Evolutionary conservation across 2,888 invertebrate genomes (phyloP).

Genomic region (Seira sanloemensis): DNA sequence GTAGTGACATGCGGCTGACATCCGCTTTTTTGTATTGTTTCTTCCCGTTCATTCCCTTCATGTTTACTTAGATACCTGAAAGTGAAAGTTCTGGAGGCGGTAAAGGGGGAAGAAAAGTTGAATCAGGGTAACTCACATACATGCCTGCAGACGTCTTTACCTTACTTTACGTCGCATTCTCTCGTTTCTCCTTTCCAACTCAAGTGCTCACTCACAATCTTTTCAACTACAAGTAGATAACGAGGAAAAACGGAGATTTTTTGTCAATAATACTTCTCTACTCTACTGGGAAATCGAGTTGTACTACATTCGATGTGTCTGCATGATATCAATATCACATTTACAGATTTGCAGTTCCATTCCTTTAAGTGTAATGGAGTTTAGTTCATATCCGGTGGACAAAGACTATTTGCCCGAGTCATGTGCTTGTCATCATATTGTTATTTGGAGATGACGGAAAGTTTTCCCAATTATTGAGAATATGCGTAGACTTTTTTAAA

Average conservation of each 20-base stretch:
- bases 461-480: background rate
- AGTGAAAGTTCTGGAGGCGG: conserved; percentile 49
- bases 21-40: conserved; percentile 48
- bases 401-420: no score
- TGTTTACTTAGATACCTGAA: conserved; percentile 55
- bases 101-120: conserved; percentile 19
- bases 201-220: conserved; percentile 18
- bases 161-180: conserved; percentile 7
- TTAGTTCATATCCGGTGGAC: background rate
- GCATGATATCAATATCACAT: background rate
- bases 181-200: conserved; percentile 10
- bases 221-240: conserved; percentile 31
- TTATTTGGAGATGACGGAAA: background rate
- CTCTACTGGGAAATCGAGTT: background rate
- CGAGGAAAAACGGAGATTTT: conserved; percentile 16
- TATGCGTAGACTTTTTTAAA: background rate
- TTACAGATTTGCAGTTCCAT: background rate
- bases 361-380: background rate
- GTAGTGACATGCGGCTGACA: conserved; percentile 47
- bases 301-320: no score
- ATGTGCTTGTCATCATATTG: background rate
- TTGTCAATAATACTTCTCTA: conserved; percentile 24
- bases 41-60: conserved; percentile 27
- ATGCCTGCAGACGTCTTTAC: conserved; percentile 29
- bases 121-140: conserved; percentile 30